Evolutionary conservation across 2,888 invertebrate species (phyloP), one percentile per base, ranked within the genome.

Genomic region (Chloroclystis v-ata): DNA sequence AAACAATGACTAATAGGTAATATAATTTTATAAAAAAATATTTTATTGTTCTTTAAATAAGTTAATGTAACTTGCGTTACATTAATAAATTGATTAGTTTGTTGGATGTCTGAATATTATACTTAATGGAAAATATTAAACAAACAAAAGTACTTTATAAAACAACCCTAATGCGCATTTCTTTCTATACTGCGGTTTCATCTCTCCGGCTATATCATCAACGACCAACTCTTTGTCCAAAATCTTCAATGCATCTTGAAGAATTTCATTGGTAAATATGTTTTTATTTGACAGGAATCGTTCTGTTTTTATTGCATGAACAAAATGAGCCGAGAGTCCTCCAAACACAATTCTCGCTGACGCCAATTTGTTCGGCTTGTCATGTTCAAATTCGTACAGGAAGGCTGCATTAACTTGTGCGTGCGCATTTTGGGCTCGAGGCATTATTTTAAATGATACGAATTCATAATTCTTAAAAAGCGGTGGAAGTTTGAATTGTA

Each of bases 341-440:
- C 91, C 92, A 39, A 88, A 90, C 0, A 92, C 90, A n/a, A 93
- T 89, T 37, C 83, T 75, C 1, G 92, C 91, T n/a, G 78, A 78
- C 12, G 70, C 51, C 0, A 90, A 63, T 4, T 65, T 29, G 8
- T 69, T 65, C 16, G 54, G 47, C 1, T 71, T 41, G 0, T 61
- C 47, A 4, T 53, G 16, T 43, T 87, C 70, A 33, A 93, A 69
- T 65, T 90, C 88, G 47, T 93, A 89, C 0, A 92, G 75, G 67
- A 94, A 94, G 2, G 90, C 94, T 10, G 93, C 92, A 60, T 94
- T 94, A 0, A 95, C 92, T 63, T 92, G 90, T 0, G 94, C 94
- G 59, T 93, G 93, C 0, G 93, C 91, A 63, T 93, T 94, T 78
- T 93, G 93, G 1, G 92, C 89, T 46, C 93, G 81, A 1, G 92